Evolutionary conservation across 2,888 invertebrate genomes (phyloP), one percentile per base, ranked within the genome.

Genomic region (Ptilodon capucinus): DNA sequence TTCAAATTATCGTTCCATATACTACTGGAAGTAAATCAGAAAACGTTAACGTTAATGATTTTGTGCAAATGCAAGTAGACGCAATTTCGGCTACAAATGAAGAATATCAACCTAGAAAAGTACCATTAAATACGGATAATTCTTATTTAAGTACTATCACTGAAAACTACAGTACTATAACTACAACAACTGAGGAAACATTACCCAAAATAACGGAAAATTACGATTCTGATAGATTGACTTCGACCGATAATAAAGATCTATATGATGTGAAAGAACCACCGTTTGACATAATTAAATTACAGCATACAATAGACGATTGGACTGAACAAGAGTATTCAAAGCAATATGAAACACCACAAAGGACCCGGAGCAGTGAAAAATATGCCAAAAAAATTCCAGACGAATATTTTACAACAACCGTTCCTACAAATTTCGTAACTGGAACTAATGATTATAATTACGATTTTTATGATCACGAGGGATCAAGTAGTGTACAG

Each of bases 1-100:
- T 95, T 6, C 96, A 96, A 84, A 95, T 96, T 44, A 95, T 97
- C 45, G 94, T 97, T 50, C 97, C 97, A 0, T 96, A 96, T 64
- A 95, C 94, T 2, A 94, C 93, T 32, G 72, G 64, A 16, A 72
- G 81, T 38, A 36, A 92, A 92, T 59, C 65, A 32, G 60, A 73
- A 42, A 71, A 64, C 38, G 63, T 56, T 43, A 58, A 61, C 5
- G 48, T 7, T 16, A 11, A 49, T 44, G 64, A 73, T 18, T 68
- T 63, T 45, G 88, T 91, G 13, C 91, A 93, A 6, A 85, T 92
- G 42, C 91, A 92, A 8, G 74, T 86, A 45, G 76, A 81, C 35
- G 82, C 76, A 78, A 64, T 70, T 13, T 73, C 70, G 18, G 71
- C 71, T 34, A 68, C 78, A 14, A 74, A 80, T 48, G 81, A 87